Conservation (phyloP, 92 coral and sea anemone species). For the Zoanthus gigantus region DNA sequence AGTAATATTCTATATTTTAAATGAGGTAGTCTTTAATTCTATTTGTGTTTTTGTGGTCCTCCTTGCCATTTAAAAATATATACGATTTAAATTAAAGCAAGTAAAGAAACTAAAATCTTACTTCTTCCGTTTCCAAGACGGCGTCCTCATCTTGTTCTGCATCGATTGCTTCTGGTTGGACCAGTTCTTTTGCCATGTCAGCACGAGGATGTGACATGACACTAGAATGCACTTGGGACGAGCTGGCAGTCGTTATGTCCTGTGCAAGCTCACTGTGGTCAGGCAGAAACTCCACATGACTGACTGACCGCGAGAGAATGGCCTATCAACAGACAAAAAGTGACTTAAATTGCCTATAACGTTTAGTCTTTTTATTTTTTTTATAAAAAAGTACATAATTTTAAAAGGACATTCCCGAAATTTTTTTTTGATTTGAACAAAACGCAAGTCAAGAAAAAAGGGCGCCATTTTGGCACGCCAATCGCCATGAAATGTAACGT, state of each 20-base stretch:
- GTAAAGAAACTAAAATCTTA: neutral
- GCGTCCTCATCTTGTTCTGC: slow-evolving; percentile 35
- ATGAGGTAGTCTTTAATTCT: no score
- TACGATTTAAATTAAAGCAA: no score
- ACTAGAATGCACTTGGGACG: slow-evolving; percentile 15
- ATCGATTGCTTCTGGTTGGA: slow-evolving; percentile 71
- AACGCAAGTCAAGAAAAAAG: no score
- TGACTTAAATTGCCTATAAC: neutral
- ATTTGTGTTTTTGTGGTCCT: no score
- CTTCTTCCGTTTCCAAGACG: slow-evolving; percentile 73
- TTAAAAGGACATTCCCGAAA: no score
- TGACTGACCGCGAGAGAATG: slow-evolving; percentile 70
- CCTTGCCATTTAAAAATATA: no score
- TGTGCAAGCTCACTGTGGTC: slow-evolving; percentile 65
- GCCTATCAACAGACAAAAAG: slow-evolving; percentile 41
- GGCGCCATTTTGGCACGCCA: no score
- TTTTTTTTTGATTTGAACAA: no score
- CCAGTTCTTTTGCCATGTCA: slow-evolving; percentile 58
- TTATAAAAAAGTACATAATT: no score
- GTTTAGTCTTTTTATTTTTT: no score
- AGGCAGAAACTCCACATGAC: slow-evolving; percentile 87
- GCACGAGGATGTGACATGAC: neutral
- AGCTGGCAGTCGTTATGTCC: slow-evolving; percentile 43
- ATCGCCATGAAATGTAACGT: no score
- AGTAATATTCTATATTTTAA: no score